phyloP scores from a whole-genome alignment of 2,888 invertebrate species.

The Polyommatus iphigenia region DNA sequence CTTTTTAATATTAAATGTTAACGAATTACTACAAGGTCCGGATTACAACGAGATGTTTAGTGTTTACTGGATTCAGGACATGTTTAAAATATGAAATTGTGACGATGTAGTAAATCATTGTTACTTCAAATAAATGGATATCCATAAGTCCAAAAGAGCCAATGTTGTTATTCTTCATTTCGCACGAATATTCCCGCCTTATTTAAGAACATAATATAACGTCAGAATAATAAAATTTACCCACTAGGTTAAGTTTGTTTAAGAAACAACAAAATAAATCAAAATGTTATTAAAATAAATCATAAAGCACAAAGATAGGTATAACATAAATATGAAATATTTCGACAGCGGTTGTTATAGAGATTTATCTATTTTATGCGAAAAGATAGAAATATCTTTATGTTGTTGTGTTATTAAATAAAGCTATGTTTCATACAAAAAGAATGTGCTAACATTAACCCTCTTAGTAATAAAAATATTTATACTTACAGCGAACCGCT shows the following conservation, averaged over 20 bases:
- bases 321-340: not conserved
- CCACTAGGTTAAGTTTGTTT: not conserved
- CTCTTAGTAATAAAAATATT: not conserved
- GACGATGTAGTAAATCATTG: too few species aligned
- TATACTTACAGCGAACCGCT: too few species aligned
- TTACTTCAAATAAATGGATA: too few species aligned
- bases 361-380: conserved; percentile 4
- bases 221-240: not conserved
- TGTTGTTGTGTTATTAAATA: not conserved
- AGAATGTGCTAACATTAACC: not conserved
- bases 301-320: not conserved
- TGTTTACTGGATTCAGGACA: too few species aligned
- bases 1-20: too few species aligned
- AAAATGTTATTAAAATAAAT: not conserved
- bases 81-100: too few species aligned
- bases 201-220: too few species aligned
- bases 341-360: not conserved
- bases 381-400: not conserved
- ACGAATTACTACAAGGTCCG: too few species aligned
- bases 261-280: not conserved
- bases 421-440: not conserved
- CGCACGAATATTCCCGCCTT: too few species aligned
- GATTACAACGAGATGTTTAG: too few species aligned
- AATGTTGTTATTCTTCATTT: too few species aligned
- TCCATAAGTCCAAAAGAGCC: too few species aligned